A percentile compares a stretch with the other conserved stretches of the same genome.
Evolutionary conservation across 2,888 invertebrate genomes (phyloP).

Genomic region (Drosophila ezoana): DNA sequence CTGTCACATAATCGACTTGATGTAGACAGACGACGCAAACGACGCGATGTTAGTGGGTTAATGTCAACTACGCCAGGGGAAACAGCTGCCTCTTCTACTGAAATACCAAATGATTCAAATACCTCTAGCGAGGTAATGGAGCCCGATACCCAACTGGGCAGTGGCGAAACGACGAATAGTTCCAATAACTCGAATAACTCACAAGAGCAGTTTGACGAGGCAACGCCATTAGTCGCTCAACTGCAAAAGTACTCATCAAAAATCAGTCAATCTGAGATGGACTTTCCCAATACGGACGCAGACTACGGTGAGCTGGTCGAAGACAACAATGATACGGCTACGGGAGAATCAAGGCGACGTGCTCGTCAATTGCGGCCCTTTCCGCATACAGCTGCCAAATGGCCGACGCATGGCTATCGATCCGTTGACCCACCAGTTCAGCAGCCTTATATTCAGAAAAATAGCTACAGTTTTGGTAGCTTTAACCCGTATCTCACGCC

Average conservation of each 20-base stretch:
- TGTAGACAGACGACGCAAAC: slow-evolving; percentile 52
- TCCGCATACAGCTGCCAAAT: slow-evolving; percentile 52
- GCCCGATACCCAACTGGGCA: slow-evolving; percentile 21
- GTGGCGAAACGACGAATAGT: slow-evolving; percentile 37
- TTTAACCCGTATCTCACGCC: slow-evolving; percentile 83
- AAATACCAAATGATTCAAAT: slow-evolving; percentile 44
- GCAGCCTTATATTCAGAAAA: slow-evolving; percentile 45
- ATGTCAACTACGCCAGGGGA: slow-evolving; percentile 17
- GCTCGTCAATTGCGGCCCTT: slow-evolving; percentile 82
- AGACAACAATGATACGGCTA: slow-evolving; percentile 59
- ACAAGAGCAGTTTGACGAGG: slow-evolving; percentile 50
- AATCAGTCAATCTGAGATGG: slow-evolving; percentile 34
- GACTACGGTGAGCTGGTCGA: slow-evolving; percentile 16
- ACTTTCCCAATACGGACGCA: slow-evolving; percentile 16
- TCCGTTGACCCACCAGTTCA: slow-evolving; percentile 68
- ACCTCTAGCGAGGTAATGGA: slow-evolving; percentile 55
- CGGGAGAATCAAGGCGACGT: slow-evolving; percentile 76
- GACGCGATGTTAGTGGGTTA: slow-evolving; percentile 41
- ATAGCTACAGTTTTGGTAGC: slow-evolving; percentile 72
- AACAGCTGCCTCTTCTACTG: slow-evolving; percentile 16
- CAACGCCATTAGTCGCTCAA: slow-evolving; percentile 10
- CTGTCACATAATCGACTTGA: slow-evolving; percentile 74
- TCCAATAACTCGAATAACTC: slow-evolving; percentile 46
- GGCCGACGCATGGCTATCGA: slow-evolving; percentile 71
- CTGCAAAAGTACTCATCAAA: slow-evolving; percentile 64